Conservation (phyloP, 1,140 invertebrate genomes). For the Euborellia annulipes region DNA sequence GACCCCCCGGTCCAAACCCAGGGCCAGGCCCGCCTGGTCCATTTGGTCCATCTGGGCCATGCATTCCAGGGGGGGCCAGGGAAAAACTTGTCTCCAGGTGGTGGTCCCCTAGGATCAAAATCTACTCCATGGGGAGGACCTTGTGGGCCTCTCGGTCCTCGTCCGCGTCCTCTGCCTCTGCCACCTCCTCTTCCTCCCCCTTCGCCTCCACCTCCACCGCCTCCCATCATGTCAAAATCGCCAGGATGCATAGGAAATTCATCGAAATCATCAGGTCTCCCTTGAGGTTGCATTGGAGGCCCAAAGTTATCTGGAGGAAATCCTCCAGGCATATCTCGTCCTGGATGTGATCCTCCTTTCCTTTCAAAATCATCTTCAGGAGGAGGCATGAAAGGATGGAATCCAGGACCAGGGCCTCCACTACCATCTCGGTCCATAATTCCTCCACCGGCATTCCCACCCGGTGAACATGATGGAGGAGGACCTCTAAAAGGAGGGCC, state of each 20-base stretch:
- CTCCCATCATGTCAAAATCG: conserved; percentile 24
- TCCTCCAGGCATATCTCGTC: background rate
- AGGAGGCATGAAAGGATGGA: conserved; percentile 2
- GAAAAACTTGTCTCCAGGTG: conserved; percentile 17
- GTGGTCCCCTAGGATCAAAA: conserved; percentile 21
- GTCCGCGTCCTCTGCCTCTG: too few species aligned
- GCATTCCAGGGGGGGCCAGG: conserved; percentile 4
- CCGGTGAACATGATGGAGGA: background rate
- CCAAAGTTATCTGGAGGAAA: conserved; percentile 4
- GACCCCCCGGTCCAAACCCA: conserved; percentile 25
- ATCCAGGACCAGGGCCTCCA: background rate
- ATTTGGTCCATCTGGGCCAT: too few species aligned
- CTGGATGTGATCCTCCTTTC: conserved; percentile 1
- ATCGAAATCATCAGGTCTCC: conserved; percentile 3
- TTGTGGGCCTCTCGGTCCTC: too few species aligned
- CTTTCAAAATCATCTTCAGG: background rate
- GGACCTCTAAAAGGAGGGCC: conserved; percentile 21
- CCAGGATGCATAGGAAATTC: conserved; percentile 22
- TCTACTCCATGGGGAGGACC: background rate
- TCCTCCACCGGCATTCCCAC: background rate
- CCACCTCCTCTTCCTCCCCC: too few species aligned
- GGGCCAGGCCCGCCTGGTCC: conserved; percentile 28
- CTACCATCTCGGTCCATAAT: background rate
- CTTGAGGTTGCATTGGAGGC: background rate
- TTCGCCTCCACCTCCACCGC: background rate